These are phyloP conservation scores for Noctua pronuba DNA, from an alignment of 2,888 invertebrate genomes.

Conservation along the genomic window DNA sequence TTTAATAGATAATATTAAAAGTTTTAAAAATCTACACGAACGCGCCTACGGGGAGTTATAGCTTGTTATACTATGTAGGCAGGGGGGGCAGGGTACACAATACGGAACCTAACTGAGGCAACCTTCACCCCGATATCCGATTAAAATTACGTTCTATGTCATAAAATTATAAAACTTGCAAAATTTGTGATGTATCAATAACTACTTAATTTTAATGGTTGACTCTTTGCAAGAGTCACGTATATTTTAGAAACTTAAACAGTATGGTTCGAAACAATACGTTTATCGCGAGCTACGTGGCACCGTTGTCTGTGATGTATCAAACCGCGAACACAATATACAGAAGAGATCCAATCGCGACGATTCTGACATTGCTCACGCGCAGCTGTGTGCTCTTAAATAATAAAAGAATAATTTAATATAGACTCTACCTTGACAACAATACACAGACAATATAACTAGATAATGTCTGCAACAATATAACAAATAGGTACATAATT, in stretches of 20 bases:
- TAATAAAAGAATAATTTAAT: conserved; percentile 87
- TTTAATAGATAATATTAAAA: conserved; percentile 62
- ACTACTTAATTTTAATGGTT: conserved; percentile 61
- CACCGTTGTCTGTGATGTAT: conserved; percentile 54
- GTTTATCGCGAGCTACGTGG: conserved; percentile 57
- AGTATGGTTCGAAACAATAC: conserved; percentile 63
- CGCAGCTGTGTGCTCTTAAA: conserved; percentile 75
- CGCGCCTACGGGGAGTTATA: conserved; percentile 49
- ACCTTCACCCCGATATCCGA: conserved; percentile 62
- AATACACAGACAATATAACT: conserved; percentile 56
- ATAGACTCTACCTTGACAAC: conserved; percentile 88
- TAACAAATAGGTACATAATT: conserved; percentile 82
- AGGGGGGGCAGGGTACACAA: conserved; percentile 42
- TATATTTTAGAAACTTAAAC: conserved; percentile 66
- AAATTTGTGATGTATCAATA: conserved; percentile 69
- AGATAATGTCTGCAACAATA: conserved; percentile 70
- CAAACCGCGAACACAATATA: conserved; percentile 59
- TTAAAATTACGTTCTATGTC: conserved; percentile 57
- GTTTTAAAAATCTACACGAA: conserved; percentile 59
- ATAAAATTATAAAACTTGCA: conserved; percentile 66
- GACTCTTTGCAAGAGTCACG: conserved; percentile 64
- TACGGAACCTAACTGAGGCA: conserved; percentile 55
- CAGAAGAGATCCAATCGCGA: conserved; percentile 68
- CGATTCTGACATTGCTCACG: conserved; percentile 68
- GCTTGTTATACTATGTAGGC: conserved; percentile 33